A percentile compares a stretch with the other conserved stretches of the same genome.
Evolutionary conservation across 2,888 invertebrate species (phyloP).

Genomic region (Eristalis intricaria): DNA sequence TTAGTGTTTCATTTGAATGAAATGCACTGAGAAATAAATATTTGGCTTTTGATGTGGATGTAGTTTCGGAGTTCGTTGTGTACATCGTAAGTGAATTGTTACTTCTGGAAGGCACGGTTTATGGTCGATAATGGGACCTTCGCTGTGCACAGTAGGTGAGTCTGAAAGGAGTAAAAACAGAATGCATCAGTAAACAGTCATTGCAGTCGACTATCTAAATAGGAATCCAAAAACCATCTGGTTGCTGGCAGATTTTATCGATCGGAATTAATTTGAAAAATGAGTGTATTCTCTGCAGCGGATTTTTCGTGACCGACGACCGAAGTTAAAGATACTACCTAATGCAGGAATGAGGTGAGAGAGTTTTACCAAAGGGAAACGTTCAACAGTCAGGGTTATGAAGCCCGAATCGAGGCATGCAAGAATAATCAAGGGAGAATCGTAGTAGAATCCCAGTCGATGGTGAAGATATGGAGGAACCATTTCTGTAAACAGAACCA

Average conservation of each 20-base stretch:
- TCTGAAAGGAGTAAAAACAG: not conserved
- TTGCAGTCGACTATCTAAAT: not conserved
- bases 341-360: too few relatives aligned
- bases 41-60: constrained; percentile 43
- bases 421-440: too few relatives aligned
- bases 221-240: not conserved
- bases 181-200: not conserved
- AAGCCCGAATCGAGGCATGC: too few relatives aligned
- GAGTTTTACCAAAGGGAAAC: too few relatives aligned
- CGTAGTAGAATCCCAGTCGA: too few relatives aligned
- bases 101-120: constrained; percentile 14
- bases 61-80: constrained; percentile 34
- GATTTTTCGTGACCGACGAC: too few relatives aligned
- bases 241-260: not conserved
- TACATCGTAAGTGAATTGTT: constrained; percentile 28
- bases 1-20: constrained; percentile 50
- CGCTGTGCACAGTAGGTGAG: not conserved
- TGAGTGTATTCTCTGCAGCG: too few relatives aligned
- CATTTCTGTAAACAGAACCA: too few relatives aligned
- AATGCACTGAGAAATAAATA: constrained; percentile 36
- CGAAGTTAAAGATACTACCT: too few relatives aligned
- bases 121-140: not conserved
- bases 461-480: too few relatives aligned
- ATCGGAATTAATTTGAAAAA: too few relatives aligned
- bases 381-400: too few relatives aligned